These are phyloP conservation scores for Cheilosia grossa DNA, from an alignment of 2,888 invertebrate genomes.

Conservation along the genomic window DNA sequence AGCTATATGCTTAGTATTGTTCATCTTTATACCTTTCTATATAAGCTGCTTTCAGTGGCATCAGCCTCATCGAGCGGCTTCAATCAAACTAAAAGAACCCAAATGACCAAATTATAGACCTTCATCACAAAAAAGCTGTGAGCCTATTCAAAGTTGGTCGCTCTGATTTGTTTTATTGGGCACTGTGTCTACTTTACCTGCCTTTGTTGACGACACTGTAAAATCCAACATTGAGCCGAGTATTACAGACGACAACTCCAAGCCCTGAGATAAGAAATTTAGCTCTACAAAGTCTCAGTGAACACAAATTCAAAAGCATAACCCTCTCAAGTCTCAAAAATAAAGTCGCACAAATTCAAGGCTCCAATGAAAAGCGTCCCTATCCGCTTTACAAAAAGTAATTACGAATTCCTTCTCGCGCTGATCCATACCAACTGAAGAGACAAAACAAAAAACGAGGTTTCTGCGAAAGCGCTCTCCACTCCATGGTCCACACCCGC, in stretches of 20 bases:
- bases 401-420: constrained; percentile 64
- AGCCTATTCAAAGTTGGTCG: too few relatives aligned
- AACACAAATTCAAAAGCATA: not conserved
- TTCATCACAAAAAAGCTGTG: too few relatives aligned
- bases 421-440: constrained; percentile 11
- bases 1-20: too few relatives aligned
- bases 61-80: too few relatives aligned
- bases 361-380: constrained; percentile 50
- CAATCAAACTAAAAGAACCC: too few relatives aligned
- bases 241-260: not conserved
- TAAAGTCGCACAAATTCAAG: constrained; percentile 62
- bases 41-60: too few relatives aligned
- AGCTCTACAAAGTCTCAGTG: not conserved
- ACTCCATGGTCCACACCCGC: constrained; percentile 22
- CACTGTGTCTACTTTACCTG: too few relatives aligned
- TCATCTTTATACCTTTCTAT: too few relatives aligned
- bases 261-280: not conserved
- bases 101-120: too few relatives aligned
- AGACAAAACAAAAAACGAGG: not conserved
- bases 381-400: constrained; percentile 69
- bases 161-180: too few relatives aligned
- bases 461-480: constrained; percentile 11
- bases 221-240: too few relatives aligned
- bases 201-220: too few relatives aligned
- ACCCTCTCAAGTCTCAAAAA: constrained; percentile 28